Conservation (phyloP, 1,140 invertebrate genomes). For the Octopus bimaculoides region DNA sequence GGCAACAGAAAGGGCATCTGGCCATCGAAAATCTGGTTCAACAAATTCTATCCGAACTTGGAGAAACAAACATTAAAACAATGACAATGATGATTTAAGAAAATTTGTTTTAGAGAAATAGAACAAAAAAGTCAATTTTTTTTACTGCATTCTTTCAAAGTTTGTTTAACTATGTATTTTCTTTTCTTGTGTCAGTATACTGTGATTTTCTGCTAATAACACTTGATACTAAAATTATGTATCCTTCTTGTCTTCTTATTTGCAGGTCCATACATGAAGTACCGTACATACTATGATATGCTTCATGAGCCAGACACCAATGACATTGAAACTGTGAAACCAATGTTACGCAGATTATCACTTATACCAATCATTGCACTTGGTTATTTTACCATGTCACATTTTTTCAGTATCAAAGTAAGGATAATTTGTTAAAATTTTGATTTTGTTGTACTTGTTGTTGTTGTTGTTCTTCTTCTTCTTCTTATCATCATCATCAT, state of each 20-base stretch:
- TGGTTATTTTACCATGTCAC: constrained; percentile 67
- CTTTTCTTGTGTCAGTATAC: not conserved
- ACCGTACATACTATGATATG: constrained; percentile 80
- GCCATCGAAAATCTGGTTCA: too few relatives aligned
- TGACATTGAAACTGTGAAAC: constrained; percentile 65
- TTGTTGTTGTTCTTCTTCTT: too few relatives aligned
- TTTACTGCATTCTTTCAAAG: too few relatives aligned
- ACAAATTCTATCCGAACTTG: too few relatives aligned
- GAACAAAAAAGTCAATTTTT: too few relatives aligned
- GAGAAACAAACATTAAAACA: too few relatives aligned
- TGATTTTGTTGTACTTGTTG: too few relatives aligned
- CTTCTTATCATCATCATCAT: too few relatives aligned
- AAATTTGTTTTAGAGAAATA: too few relatives aligned
- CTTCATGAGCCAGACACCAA: constrained; percentile 68
- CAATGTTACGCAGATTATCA: constrained; percentile 67
- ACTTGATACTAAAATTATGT: not conserved
- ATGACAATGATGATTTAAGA: too few relatives aligned
- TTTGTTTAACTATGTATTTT: not conserved
- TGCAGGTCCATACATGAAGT: constrained; percentile 84
- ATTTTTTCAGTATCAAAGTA: constrained; percentile 72
- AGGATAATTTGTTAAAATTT: constrained; percentile 22
- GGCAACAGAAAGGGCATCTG: too few relatives aligned
- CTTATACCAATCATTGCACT: constrained; percentile 68
- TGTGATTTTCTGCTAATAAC: not conserved
- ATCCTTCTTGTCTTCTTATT: constrained; percentile 6